Base-by-base conservation (phyloP, 2,797 vertebrate species). In the Orestias chungarensis region DNA sequence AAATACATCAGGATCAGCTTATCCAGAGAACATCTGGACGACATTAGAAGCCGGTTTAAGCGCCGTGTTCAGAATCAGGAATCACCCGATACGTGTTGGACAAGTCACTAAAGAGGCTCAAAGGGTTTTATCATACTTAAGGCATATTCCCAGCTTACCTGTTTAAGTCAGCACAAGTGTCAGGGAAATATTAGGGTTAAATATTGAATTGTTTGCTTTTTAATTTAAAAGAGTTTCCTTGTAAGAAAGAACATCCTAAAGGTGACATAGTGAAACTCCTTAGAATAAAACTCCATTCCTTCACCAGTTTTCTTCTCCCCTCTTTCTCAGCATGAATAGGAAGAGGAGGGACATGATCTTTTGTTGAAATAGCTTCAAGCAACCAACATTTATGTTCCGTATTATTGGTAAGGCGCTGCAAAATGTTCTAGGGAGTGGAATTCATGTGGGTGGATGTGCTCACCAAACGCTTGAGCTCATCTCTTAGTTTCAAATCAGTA, bases 21-120 rank as follows among this genome's bases (percentile, higher is more conserved):
- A 78, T 73, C 78, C 85, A 81, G 72, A 87, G 80, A 85, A 82
- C 84, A 91, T 89, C 90, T 91, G 89, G 88, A 84, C 86, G 77
- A 83, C 78, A 81, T 90, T 85, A 89, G 66, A 64, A 75, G 76
- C 66, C 49, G 78, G 78, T 76, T 38, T 66, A 64, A 43, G 29
- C 50, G 65, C 73, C 64, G 69, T 73, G 69, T 75, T 83, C 71
- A 18, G 57, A 65, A 73, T 70, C 69, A 65, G 74, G 57, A 68
- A 47, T 68, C 76, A 71, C 73, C 73, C 71, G 76, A 81, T 71
- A 74, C 62, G 57, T 70, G 47, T 55, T 46, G 47, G 47, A 66
- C 46, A 29, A 69, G 66, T 66, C 50, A 43, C 55, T 78, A 64
- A 54, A 49, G 65, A 54, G 70, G 20, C 78, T 78, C 80, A 80